Conservation (phyloP, 2,888 invertebrate genomes). For the Teinopalpus imperialis region DNA sequence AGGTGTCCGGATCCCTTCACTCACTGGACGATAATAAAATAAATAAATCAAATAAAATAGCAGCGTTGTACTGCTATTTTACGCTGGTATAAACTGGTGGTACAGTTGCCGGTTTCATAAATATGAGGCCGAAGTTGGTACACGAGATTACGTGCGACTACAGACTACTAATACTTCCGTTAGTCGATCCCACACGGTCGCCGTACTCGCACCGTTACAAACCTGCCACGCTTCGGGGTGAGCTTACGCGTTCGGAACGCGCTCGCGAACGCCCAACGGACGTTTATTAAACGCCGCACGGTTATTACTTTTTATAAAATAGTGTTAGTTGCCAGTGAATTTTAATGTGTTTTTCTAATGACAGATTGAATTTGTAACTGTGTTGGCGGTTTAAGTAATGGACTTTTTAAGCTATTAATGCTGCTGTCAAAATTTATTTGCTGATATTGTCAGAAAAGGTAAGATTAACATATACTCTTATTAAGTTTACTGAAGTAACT, state of each 20-base stretch:
- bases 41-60: too few relatives aligned
- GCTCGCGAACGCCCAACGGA: conserved; percentile 25
- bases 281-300: conserved; percentile 39
- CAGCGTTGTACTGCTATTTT: too few relatives aligned
- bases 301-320: conserved; percentile 44
- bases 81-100: too few relatives aligned
- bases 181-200: too few relatives aligned
- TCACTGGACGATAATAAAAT: too few relatives aligned
- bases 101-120: too few relatives aligned
- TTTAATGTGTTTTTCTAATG: background rate
- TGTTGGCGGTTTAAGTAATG: conserved; percentile 18
- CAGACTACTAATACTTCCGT: too few relatives aligned
- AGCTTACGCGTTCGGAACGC: conserved; percentile 57
- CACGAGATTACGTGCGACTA: too few relatives aligned
- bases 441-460: conserved; percentile 24
- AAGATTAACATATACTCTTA: conserved; percentile 12
- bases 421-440: conserved; percentile 17
- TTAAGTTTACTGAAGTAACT: too few relatives aligned
- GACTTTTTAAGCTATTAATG: conserved; percentile 9
- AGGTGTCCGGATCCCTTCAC: too few relatives aligned
- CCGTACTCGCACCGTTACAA: conserved; percentile 61
- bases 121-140: too few relatives aligned
- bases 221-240: conserved; percentile 62
- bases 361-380: conserved; percentile 3
- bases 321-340: conserved; percentile 28